phyloP scores from a whole-genome alignment of 2,113 vertebrate species.

The Athene cunicularia region DNA sequence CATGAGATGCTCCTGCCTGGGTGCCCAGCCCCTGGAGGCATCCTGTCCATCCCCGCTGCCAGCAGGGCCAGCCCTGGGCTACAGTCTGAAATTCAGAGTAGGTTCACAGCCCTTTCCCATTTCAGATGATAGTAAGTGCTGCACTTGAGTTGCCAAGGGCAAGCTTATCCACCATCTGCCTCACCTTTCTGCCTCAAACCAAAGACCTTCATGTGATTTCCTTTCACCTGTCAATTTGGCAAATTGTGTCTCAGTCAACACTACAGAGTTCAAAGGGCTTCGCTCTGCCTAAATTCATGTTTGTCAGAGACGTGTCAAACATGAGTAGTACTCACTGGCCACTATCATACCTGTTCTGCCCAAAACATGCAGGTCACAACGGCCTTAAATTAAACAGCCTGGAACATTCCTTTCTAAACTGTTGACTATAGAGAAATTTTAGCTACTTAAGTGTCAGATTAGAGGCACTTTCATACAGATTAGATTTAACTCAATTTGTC shows the following conservation, averaged over 20 bases:
- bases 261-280: neutral
- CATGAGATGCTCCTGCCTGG: accelerated
- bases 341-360: neutral
- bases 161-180: neutral
- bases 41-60: no score
- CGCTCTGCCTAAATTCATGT: neutral
- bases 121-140: neutral
- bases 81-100: neutral
- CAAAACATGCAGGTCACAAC: neutral
- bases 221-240: neutral
- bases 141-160: neutral
- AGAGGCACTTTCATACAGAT: neutral
- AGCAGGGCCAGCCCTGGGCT: no score
- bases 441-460: neutral
- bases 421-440: neutral
- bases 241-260: neutral
- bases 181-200: neutral
- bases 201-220: neutral
- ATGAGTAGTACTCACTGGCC: neutral
- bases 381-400: neutral
- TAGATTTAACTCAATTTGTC: neutral
- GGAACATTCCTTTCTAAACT: neutral
- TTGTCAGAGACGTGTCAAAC: accelerated
- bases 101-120: neutral
- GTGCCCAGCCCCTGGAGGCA: neutral